A percentile compares a stretch with the other conserved stretches of the same genome.
These are phyloP conservation scores for Oryzias javanicus DNA, from an alignment of 2,113 vertebrate genomes.

Conservation along the genomic window DNA sequence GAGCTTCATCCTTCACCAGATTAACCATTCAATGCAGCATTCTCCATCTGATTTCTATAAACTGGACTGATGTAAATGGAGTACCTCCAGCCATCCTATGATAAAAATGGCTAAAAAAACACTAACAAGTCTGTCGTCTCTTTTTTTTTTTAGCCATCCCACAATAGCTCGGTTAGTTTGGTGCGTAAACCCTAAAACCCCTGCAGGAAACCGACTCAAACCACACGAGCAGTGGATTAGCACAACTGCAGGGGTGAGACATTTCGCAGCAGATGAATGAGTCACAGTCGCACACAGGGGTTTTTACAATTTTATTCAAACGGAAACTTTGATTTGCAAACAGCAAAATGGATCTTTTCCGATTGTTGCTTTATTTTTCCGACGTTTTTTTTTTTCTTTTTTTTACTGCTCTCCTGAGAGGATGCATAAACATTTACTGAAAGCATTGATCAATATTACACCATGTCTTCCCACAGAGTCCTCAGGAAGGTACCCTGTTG, in stretches of 20 bases:
- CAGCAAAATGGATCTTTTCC: background rate
- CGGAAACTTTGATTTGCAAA: slow-evolving; percentile 37
- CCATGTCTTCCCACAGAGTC: slow-evolving; percentile 57
- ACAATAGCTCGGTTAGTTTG: slow-evolving; percentile 10
- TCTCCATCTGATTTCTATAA: slow-evolving; percentile 36
- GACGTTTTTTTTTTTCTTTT: slow-evolving; percentile 7
- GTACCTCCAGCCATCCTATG: no score
- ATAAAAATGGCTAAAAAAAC: background rate
- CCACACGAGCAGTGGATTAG: slow-evolving; percentile 26
- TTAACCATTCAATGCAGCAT: slow-evolving; percentile 36
- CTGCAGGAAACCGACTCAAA: slow-evolving; percentile 17
- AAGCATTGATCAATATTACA: slow-evolving; percentile 67
- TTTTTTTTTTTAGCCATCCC: slow-evolving; percentile 13
- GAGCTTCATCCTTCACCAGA: background rate
- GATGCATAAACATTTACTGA: slow-evolving; percentile 45
- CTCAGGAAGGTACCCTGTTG: slow-evolving; percentile 65
- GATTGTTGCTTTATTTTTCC: slow-evolving; percentile 4
- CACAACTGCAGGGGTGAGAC: slow-evolving; percentile 49
- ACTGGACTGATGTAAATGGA: slow-evolving; percentile 1
- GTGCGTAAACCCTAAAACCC: background rate
- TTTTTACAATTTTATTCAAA: slow-evolving; percentile 11
- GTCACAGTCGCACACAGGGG: slow-evolving; percentile 19
- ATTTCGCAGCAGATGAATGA: slow-evolving; percentile 39
- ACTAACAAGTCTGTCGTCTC: background rate
- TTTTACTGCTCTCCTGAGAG: slow-evolving; percentile 8